These are phyloP conservation scores for Leptopilina myrica DNA, from an alignment of 2,888 invertebrate genomes.

Conservation along the genomic window DNA sequence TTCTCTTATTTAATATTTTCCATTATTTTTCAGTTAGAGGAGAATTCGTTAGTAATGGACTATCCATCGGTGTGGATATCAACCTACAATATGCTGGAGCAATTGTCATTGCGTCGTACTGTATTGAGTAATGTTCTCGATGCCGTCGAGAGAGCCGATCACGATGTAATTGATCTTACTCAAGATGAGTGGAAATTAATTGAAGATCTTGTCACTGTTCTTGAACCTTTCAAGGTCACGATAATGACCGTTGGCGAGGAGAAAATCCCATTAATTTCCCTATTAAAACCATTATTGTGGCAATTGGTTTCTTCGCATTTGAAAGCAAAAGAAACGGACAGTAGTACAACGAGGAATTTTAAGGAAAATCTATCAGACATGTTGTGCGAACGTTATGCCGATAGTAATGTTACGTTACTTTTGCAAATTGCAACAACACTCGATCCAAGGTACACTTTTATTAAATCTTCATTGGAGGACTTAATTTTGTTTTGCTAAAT, in stretches of 20 bases:
- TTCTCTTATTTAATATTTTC: too few species aligned
- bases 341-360: constrained; percentile 69
- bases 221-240: constrained; percentile 78
- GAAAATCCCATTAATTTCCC: constrained; percentile 77
- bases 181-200: constrained; percentile 76
- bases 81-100: constrained; percentile 77
- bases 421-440: constrained; percentile 77
- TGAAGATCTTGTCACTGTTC: constrained; percentile 75
- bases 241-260: constrained; percentile 78
- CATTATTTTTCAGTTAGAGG: constrained; percentile 64
- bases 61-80: constrained; percentile 76
- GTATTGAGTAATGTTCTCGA: constrained; percentile 72
- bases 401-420: constrained; percentile 72
- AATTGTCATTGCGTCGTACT: constrained; percentile 71
- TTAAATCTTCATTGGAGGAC: too few species aligned
- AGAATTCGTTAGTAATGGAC: constrained; percentile 71
- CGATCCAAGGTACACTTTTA: constrained; percentile 73
- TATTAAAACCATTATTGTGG: constrained; percentile 78
- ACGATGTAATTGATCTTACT: constrained; percentile 68
- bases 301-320: constrained; percentile 77
- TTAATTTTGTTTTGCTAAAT: not conserved
- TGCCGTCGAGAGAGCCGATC: constrained; percentile 67
- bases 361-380: constrained; percentile 75
- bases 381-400: constrained; percentile 74
- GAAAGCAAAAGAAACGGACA: constrained; percentile 74